Percentiles rank a stretch among this genome's conserved stretches.
These are phyloP conservation scores for Clivina fossor DNA, from an alignment of 2,888 invertebrate genomes.

Conservation along the genomic window DNA sequence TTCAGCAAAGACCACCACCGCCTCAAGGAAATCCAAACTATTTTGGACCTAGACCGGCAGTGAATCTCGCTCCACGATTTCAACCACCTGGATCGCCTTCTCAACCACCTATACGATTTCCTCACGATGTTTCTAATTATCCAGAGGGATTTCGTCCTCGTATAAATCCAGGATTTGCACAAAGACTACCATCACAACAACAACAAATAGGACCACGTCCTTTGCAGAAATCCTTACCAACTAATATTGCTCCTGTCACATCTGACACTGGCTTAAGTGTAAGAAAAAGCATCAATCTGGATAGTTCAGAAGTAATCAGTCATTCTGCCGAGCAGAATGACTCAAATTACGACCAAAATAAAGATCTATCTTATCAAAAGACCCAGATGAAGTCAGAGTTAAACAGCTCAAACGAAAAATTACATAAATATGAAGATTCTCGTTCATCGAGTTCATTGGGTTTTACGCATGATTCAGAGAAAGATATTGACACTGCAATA, in stretches of 20 bases:
- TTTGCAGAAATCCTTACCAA: too few relatives aligned
- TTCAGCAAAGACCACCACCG: constrained; percentile 42
- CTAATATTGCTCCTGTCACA: constrained; percentile 52
- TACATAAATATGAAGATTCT: constrained; percentile 15
- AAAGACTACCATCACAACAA: constrained; percentile 27
- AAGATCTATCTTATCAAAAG: background rate
- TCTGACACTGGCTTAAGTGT: constrained; percentile 18
- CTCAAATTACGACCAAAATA: background rate
- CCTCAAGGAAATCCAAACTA: constrained; percentile 32
- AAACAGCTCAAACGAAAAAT: constrained; percentile 6
- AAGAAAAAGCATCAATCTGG: constrained; percentile 41
- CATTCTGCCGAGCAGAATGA: constrained; percentile 26
- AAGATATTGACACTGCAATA: constrained; percentile 28
- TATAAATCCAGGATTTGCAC: too few relatives aligned
- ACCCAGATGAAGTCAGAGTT: constrained; percentile 3
- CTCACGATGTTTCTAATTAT: too few relatives aligned
- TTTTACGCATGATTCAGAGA: constrained; percentile 24
- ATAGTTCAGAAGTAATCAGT: constrained; percentile 48
- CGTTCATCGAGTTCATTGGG: constrained; percentile 28
- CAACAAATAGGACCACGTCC: constrained; percentile 44
- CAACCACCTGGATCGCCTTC: constrained; percentile 41
- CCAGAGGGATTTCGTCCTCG: too few relatives aligned
- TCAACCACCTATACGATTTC: constrained; percentile 46
- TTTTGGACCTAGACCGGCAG: constrained; percentile 25
- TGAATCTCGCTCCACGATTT: constrained; percentile 34